Conservation (phyloP, 2,797 vertebrate species). For the Enteromius mattozi region DNA sequence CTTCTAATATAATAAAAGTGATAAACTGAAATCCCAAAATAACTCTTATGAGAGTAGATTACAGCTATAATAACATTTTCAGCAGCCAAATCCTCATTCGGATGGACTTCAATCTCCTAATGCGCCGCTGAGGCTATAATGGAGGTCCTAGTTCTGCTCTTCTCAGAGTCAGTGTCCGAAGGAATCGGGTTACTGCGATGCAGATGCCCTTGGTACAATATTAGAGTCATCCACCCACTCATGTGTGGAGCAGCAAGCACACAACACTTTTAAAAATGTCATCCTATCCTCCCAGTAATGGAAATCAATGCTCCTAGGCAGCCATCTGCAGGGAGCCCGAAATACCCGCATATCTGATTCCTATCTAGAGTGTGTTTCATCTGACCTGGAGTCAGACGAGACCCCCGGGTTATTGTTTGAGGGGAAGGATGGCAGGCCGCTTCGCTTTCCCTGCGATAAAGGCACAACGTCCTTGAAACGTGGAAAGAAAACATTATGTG, state of each 20-base stretch:
- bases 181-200: background rate
- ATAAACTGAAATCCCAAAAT: no score
- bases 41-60: no score
- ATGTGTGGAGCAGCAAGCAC: constrained; percentile 32
- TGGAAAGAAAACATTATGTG: constrained; percentile 43
- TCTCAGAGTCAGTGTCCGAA: no score
- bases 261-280: constrained; percentile 55
- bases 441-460: constrained; percentile 37
- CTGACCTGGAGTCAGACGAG: constrained; percentile 39
- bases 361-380: constrained; percentile 37
- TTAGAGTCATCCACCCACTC: constrained; percentile 40
- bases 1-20: no score
- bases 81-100: no score
- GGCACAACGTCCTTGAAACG: constrained; percentile 47
- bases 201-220: constrained; percentile 61
- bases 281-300: constrained; percentile 58
- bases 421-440: background rate
- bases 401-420: constrained; percentile 18
- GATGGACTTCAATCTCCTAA: no score
- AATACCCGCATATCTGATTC: constrained; percentile 44
- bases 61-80: no score
- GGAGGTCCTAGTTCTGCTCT: no score
- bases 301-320: constrained; percentile 62
- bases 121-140: no score
- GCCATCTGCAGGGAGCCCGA: constrained; percentile 35